phyloP scores from a whole-genome alignment of 2,888 invertebrate species.

The Lycaena phlaeas region DNA sequence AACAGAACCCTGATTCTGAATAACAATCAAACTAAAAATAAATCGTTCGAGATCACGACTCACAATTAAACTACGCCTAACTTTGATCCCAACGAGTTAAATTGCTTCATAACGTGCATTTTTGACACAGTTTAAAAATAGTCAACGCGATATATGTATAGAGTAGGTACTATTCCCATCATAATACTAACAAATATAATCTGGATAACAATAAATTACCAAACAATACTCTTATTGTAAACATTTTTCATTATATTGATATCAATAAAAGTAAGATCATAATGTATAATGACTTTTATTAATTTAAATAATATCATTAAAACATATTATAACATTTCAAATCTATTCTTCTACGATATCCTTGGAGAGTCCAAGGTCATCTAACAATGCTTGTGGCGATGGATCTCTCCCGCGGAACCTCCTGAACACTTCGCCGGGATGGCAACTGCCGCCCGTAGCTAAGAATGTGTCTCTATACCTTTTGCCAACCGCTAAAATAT shows the following conservation, averaged over 20 bases:
- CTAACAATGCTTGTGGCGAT: constrained; percentile 84
- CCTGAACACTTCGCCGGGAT: constrained; percentile 89
- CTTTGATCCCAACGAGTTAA: too few species aligned
- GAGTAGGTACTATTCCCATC: too few species aligned
- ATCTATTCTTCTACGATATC: constrained; percentile 40
- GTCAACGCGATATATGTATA: too few species aligned
- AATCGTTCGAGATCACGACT: too few species aligned
- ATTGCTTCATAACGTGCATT: too few species aligned
- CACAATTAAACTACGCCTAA: too few species aligned
- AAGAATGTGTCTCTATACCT: constrained; percentile 89
- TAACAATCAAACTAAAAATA: too few species aligned
- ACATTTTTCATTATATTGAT: too few species aligned
- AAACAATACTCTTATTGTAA: too few species aligned
- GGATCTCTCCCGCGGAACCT: constrained; percentile 94
- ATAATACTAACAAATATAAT: too few species aligned
- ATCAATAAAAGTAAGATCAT: constrained; percentile 1
- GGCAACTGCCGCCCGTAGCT: constrained; percentile 84
- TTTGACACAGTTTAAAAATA: too few species aligned
- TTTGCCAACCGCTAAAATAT: constrained; percentile 73
- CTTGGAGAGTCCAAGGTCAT: constrained; percentile 71
- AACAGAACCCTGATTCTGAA: constrained; percentile 79
- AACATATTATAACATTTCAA: constrained; percentile 16
- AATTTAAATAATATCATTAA: constrained; percentile 8
- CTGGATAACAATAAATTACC: too few species aligned
- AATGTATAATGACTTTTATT: constrained; percentile 7